Conservation (phyloP, 2,888 invertebrate genomes). For the Luperina testacea region DNA sequence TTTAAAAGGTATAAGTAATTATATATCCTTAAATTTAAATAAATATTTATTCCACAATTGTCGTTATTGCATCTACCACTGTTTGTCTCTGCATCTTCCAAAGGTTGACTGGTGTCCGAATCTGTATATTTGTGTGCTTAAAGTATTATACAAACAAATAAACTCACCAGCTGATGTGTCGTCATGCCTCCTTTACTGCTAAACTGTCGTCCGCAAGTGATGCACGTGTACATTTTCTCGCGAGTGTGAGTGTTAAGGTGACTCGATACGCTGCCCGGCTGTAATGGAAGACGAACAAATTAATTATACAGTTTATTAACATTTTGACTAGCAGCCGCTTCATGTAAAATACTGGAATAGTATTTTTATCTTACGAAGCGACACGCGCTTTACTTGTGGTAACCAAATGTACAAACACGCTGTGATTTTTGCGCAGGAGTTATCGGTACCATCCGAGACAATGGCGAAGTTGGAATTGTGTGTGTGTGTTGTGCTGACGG, state of each 20-base stretch:
- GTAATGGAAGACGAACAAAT: slow-evolving; percentile 1
- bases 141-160: not conserved
- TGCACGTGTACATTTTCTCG: slow-evolving; percentile 72
- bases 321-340: not conserved
- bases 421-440: not conserved
- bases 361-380: not conserved
- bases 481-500: not conserved
- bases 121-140: not conserved
- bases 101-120: too few species aligned
- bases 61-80: too few species aligned
- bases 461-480: not conserved
- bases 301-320: not conserved
- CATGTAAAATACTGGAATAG: not conserved
- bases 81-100: too few species aligned
- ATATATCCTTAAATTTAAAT: too few species aligned
- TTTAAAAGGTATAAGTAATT: too few species aligned
- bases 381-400: not conserved
- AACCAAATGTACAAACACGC: not conserved
- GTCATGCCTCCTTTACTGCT: slow-evolving; percentile 71
- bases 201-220: slow-evolving; percentile 74
- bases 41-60: too few species aligned
- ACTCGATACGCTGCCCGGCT: slow-evolving; percentile 77
- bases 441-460: not conserved
- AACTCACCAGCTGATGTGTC: slow-evolving; percentile 73
- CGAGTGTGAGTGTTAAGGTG: slow-evolving; percentile 78